These are phyloP conservation scores for Elmis aenea DNA, from an alignment of 2,888 invertebrate genomes.

Conservation along the genomic window DNA sequence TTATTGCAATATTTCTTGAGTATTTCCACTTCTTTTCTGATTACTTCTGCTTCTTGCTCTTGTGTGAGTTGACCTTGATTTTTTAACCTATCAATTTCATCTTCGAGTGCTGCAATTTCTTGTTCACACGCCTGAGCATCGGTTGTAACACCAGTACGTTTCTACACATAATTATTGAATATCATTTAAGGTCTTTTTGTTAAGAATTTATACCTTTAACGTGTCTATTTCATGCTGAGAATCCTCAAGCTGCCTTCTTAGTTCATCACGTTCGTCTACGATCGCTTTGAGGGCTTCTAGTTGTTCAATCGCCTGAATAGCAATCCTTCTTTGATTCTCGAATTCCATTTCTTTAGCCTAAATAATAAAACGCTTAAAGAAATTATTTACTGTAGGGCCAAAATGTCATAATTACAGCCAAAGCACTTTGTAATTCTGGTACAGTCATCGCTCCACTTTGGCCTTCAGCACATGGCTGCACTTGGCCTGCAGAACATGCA, in stretches of 20 bases:
- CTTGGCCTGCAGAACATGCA: too few species aligned
- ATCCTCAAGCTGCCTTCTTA: constrained; percentile 29
- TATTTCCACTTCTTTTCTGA: constrained; percentile 37
- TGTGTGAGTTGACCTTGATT: constrained; percentile 26
- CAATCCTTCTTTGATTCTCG: constrained; percentile 31
- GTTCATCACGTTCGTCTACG: constrained; percentile 30
- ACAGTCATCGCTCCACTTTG: background rate
- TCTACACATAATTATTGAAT: too few species aligned
- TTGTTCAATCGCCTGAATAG: constrained; percentile 34
- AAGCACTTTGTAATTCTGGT: constrained; percentile 16
- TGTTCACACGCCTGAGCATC: constrained; percentile 22
- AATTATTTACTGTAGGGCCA: too few species aligned
- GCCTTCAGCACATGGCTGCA: constrained; percentile 3
- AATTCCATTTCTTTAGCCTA: constrained; percentile 33
- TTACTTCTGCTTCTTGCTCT: constrained; percentile 35
- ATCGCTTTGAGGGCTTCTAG: constrained; percentile 32
- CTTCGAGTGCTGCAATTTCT: constrained; percentile 33
- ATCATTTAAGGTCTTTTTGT: too few species aligned
- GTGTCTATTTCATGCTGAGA: constrained; percentile 32
- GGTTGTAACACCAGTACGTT: too few species aligned
- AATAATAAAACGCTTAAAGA: constrained; percentile 14
- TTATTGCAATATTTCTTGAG: constrained; percentile 40
- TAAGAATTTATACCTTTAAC: constrained; percentile 29
- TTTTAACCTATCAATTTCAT: constrained; percentile 34
- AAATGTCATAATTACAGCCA: constrained; percentile 17